phyloP scores from a whole-genome alignment of 2,797 vertebrate genomes.

The Poecile montanus region DNA sequence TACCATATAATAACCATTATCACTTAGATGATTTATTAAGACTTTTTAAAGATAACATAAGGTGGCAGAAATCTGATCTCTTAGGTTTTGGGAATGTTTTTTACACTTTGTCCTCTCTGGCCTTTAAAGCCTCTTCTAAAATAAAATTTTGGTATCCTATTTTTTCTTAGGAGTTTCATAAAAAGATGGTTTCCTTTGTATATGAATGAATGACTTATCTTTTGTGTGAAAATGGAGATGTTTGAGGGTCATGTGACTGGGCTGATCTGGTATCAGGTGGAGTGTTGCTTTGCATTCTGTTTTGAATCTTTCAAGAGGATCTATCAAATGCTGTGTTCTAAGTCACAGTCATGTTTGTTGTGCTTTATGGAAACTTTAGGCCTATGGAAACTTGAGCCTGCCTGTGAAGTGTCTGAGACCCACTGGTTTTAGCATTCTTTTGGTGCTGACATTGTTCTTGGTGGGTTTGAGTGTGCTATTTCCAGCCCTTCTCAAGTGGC shows the following conservation, averaged over 20 bases:
- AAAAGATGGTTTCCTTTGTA: not conserved
- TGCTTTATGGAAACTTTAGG: not conserved
- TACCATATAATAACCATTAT: not conserved
- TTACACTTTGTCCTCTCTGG: not conserved
- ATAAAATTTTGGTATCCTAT: not conserved
- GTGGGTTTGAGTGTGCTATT: not conserved
- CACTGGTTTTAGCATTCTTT: not conserved
- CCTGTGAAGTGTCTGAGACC: not conserved
- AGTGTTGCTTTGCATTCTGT: not conserved
- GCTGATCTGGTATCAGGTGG: not conserved
- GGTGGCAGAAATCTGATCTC: not conserved
- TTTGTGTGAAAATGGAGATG: not conserved
- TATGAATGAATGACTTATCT: not conserved
- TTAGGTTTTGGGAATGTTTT: not conserved
- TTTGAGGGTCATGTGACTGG: not conserved
- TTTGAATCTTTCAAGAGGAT: not conserved
- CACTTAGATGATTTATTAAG: not conserved
- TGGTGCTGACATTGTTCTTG: not conserved
- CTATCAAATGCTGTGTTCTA: not conserved
- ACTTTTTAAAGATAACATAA: not conserved
- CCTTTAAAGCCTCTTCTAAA: not conserved
- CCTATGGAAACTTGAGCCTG: not conserved
- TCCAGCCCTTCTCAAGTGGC: not conserved
- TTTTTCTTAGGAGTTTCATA: not conserved
- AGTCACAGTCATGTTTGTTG: not conserved